Evolutionary conservation across 2,113 vertebrate species (phyloP).

Genomic region (Neolamprologus caudopunctatus): DNA sequence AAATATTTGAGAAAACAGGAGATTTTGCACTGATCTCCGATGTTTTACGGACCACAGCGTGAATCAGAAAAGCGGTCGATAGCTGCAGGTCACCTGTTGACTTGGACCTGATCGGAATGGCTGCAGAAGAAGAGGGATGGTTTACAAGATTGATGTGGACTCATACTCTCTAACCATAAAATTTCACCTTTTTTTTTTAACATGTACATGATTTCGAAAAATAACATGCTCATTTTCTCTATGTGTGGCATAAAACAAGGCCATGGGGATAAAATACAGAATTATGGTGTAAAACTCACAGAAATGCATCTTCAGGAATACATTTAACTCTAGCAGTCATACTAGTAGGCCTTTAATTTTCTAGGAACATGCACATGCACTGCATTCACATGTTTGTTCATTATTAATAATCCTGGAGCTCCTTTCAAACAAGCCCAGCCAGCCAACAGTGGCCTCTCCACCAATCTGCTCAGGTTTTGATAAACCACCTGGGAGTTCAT

Average conservation of each 20-base stretch:
- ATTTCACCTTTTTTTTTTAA: not conserved
- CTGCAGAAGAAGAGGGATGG: not conserved
- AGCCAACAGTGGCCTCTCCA: conserved; percentile 18
- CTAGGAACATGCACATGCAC: conserved; percentile 18
- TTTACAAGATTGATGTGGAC: not conserved
- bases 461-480: conserved; percentile 60
- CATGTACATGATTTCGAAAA: not conserved
- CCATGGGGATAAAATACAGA: not conserved
- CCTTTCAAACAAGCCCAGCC: not conserved
- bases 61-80: not conserved
- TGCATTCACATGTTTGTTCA: conserved; percentile 24
- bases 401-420: conserved; percentile 30
- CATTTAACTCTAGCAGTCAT: not conserved
- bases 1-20: not conserved
- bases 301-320: not conserved
- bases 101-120: not conserved
- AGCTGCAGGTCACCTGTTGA: conserved; percentile 21
- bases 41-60: not conserved
- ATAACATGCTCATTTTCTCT: not conserved
- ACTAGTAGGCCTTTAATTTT: conserved; percentile 9
- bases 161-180: not conserved
- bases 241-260: not conserved
- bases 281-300: not conserved
- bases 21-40: not conserved
- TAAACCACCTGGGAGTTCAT: conserved; percentile 63